Base-by-base conservation (phyloP, 2,113 vertebrate genomes). In the Trinectes maculatus region DNA sequence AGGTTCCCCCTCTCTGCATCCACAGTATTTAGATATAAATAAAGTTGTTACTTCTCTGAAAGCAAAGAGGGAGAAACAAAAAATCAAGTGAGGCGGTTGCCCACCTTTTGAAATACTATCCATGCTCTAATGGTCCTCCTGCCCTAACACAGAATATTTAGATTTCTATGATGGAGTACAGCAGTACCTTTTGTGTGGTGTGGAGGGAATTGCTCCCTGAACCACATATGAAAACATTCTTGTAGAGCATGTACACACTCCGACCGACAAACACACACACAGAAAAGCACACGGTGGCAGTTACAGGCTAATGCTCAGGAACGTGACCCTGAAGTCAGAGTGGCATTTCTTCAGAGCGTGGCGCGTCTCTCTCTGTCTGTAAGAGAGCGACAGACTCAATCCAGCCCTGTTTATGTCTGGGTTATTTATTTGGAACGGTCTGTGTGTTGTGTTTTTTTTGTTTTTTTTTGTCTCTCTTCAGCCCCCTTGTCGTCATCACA, bases 41-140 rank as follows among this genome's bases (percentile, higher is more conserved):
- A 87, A 90, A 83, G 80, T 78, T 68, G 64, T 74, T 65, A 54
- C 79, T 67, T 79, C 59, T 72, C 54, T 82, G 29, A 57, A 71
- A 78, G 75, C 62, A 46, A 54, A 25, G 13, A 9, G 34, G 31
- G 5, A 8, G 18, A 25, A 57, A 42, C 8, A 26, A 22, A 51
- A 40, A 1, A 13, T 39, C 8, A 46, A 44, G 52, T 0, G 8
- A 26, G 63, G 21, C 58, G 44, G 25, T 67, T 22, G 65, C 74
- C 61, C 12, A 34, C 42, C 73, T 64, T 87, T 89, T 89, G 89
- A 92, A 92, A 90, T 85, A 37, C 68, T 85, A 91, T 82, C 83
- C 75, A 37, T 21, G 48, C 78, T 67, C 42, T 85, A 77, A 79
- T 88, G 79, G 44, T 31, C 44, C 21, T 18, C 13, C 6, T 40